Evolutionary conservation across 2,113 vertebrate genomes (phyloP).

Genomic region (Muntiacus reevesi): DNA sequence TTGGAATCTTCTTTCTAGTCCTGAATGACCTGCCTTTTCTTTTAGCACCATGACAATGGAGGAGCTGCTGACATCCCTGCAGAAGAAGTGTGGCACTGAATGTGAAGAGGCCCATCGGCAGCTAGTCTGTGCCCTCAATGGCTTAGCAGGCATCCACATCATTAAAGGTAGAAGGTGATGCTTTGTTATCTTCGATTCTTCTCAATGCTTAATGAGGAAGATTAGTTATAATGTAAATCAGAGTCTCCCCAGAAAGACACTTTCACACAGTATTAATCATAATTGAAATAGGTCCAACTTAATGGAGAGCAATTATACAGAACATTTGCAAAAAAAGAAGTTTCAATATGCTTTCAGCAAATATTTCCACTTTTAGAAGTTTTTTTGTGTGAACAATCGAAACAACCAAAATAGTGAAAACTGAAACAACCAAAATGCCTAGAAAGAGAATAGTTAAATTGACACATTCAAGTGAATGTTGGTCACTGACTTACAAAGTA

Average conservation of each 20-base stretch:
- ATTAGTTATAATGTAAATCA: not conserved
- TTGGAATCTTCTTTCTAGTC: not conserved
- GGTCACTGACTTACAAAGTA: not conserved
- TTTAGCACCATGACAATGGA: slow-evolving; percentile 99
- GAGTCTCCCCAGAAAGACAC: not conserved
- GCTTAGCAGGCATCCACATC: slow-evolving; percentile 97
- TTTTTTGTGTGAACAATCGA: not conserved
- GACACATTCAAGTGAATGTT: not conserved
- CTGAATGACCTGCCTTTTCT: slow-evolving; percentile 37
- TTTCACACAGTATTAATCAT: not conserved
- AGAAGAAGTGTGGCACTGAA: slow-evolving; percentile 97
- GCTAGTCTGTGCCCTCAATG: slow-evolving; percentile 97
- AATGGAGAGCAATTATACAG: not conserved
- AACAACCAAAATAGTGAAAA: not conserved
- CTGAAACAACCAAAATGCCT: not conserved
- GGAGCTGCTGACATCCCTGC: slow-evolving; percentile 94
- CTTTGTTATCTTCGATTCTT: slow-evolving; percentile 1
- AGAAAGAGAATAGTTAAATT: not conserved
- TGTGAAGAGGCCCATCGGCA: slow-evolving; percentile 98
- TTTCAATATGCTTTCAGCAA: not conserved
- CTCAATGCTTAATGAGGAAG: not conserved
- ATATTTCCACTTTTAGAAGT: not conserved
- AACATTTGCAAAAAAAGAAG: not conserved
- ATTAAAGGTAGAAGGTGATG: slow-evolving; percentile 90
- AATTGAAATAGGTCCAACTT: not conserved